Evolutionary conservation across 2,113 vertebrate genomes (phyloP).

Genomic region (Hyla sarda): DNA sequence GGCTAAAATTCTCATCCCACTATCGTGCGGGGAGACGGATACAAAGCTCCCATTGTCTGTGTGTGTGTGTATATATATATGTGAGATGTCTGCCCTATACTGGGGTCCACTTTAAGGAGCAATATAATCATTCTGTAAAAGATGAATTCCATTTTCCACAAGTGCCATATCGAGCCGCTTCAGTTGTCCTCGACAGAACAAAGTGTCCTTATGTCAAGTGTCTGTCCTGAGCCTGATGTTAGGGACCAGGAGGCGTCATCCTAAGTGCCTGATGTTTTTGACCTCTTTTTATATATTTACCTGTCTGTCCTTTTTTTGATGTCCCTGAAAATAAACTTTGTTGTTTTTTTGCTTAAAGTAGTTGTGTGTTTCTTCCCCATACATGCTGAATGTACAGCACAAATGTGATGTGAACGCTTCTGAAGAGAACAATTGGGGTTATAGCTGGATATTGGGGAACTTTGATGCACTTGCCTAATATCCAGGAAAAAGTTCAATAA

Average conservation of each 20-base stretch:
- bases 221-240: not conserved
- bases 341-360: not conserved
- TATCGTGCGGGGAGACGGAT: not conserved
- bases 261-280: slow-evolving; percentile 36
- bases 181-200: not conserved
- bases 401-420: too few species aligned
- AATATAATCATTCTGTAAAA: not conserved
- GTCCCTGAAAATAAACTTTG: slow-evolving; percentile 33
- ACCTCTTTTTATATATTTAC: slow-evolving; percentile 26
- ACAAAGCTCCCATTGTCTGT: slow-evolving; percentile 2
- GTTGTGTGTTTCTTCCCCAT: too few species aligned
- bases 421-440: too few species aligned
- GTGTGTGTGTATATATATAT: slow-evolving; percentile 1
- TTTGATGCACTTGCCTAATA: too few species aligned
- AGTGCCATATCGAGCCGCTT: slow-evolving; percentile 10
- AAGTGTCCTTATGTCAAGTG: slow-evolving; percentile 1
- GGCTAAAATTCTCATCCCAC: slow-evolving; percentile 25
- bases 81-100: not conserved
- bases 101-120: not conserved
- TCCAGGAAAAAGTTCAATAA: too few species aligned
- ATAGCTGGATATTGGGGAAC: too few species aligned
- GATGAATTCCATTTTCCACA: not conserved
- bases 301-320: slow-evolving; percentile 1
- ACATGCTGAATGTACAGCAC: too few species aligned
- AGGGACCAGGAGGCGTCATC: not conserved